Evolutionary conservation across 2,113 vertebrate genomes (phyloP), one percentile per base, ranked within the genome.

Genomic region (Ceyx margarethae): DNA sequence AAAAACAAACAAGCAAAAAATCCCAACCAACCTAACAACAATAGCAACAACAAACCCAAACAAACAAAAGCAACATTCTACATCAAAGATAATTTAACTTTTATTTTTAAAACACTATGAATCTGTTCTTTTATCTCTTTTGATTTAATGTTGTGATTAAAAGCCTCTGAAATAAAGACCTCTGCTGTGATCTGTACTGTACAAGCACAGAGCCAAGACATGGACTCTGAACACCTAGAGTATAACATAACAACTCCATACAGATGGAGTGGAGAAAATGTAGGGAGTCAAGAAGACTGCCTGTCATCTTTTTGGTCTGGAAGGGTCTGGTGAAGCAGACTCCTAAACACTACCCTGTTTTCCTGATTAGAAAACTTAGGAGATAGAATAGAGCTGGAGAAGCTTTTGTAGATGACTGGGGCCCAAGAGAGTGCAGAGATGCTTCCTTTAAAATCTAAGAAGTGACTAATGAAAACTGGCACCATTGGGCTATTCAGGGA

Each of bases 401-500:
- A 71, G 4, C 3, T 21, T 91, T 87, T 85, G 37, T 9, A 23
- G 25, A 17, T 72, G 18, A 31, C 37, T 48, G 35, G n/a, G 62
- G 23, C 67, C 46, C 42, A 19, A 17, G 64, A 65, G 51, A 91
- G 35, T 23, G 45, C 9, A 21, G 28, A 80, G 23, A 50, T 76
- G 31, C 60, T 92, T 85, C 51, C 28, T 87, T 85, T 94, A 83
- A 89, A 93, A 83, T 64, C 60, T 74, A 35, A 83, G 60, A 58
- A 87, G 42, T 45, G 54, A 89, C 62, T 85, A 94, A 95, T 87
- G 93, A 87, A 92, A 89, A 69, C 31, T 89, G 79, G 75, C 90
- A 92, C 60, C 90, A 46, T 68, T 0, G 1, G 1, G 79, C 79
- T 91, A 93, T 90, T 93, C 68, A 80, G 91, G 90, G 87, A 91